These are phyloP conservation scores for Gastrophysa polygoni DNA, from an alignment of 2,888 invertebrate genomes.

Conservation along the genomic window DNA sequence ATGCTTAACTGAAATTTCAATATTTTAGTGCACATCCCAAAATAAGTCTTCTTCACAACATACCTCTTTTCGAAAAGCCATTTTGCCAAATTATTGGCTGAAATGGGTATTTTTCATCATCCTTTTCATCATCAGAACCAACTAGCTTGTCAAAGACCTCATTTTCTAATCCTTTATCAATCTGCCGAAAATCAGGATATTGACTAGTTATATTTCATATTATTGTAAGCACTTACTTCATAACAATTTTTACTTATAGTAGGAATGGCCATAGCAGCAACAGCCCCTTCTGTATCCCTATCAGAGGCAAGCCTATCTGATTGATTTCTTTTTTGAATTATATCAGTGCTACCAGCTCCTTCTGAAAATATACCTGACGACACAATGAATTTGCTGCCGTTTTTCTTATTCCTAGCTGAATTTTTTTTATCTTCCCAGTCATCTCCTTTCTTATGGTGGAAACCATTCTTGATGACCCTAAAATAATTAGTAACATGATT, in stretches of 20 bases:
- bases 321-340: background rate
- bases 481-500: constrained; percentile 20
- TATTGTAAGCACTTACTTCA: constrained; percentile 38
- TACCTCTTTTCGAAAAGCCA: constrained; percentile 36
- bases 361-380: constrained; percentile 54
- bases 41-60: constrained; percentile 19
- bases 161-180: constrained; percentile 47
- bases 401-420: constrained; percentile 22
- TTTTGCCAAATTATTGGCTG: constrained; percentile 39
- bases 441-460: constrained; percentile 23
- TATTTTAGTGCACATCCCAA: constrained; percentile 5
- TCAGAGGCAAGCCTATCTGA: constrained; percentile 31
- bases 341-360: constrained; percentile 43
- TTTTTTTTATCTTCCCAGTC: constrained; percentile 25
- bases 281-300: constrained; percentile 34
- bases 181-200: constrained; percentile 38
- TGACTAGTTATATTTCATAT: too few relatives aligned
- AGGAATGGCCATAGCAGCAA: constrained; percentile 40
- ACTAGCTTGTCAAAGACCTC: constrained; percentile 44
- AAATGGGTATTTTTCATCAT: constrained; percentile 46
- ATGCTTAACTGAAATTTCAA: constrained; percentile 28
- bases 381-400: constrained; percentile 42
- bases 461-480: background rate
- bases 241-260: constrained; percentile 45
- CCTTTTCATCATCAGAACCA: constrained; percentile 42